phyloP scores from a whole-genome alignment of 1,140 invertebrate species.

The Penaeus vannamei region DNA sequence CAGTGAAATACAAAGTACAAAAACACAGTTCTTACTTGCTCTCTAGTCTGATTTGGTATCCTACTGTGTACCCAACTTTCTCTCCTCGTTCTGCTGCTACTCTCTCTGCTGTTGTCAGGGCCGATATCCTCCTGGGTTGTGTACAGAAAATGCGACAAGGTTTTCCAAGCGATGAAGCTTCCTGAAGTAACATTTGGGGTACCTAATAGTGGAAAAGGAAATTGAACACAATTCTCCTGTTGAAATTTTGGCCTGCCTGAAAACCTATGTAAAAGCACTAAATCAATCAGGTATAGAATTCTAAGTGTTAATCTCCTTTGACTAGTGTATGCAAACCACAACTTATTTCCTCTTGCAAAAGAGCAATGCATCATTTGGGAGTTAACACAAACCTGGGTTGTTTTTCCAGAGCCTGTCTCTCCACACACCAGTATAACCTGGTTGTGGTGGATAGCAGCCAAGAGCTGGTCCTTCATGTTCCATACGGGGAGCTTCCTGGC shows the following conservation, averaged over 20 bases:
- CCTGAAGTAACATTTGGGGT: slow-evolving; percentile 91
- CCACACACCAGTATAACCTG: slow-evolving; percentile 82
- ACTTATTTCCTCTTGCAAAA: no score
- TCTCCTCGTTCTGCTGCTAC: slow-evolving; percentile 87
- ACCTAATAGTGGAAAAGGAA: slow-evolving; percentile 73
- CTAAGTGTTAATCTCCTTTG: no score
- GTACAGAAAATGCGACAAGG: slow-evolving; percentile 92
- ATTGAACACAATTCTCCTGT: neutral
- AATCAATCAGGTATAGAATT: no score
- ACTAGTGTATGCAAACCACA: no score
- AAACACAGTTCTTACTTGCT: slow-evolving; percentile 72
- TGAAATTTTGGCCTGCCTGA: neutral
- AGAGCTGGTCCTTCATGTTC: slow-evolving; percentile 74
- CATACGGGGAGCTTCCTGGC: slow-evolving; percentile 78
- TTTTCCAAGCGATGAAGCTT: slow-evolving; percentile 78
- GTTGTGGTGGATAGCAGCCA: slow-evolving; percentile 74
- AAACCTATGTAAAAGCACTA: neutral
- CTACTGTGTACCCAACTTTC: slow-evolving; percentile 87
- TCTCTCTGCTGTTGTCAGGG: slow-evolving; percentile 86
- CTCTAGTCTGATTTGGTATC: slow-evolving; percentile 94
- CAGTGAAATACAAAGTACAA: neutral
- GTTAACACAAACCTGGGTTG: slow-evolving; percentile 79
- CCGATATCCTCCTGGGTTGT: slow-evolving; percentile 91
- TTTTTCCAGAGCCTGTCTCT: slow-evolving; percentile 88
- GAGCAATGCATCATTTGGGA: neutral